These are phyloP conservation scores for Dexiosoma caninum DNA, from an alignment of 2,888 invertebrate genomes.

Conservation along the genomic window DNA sequence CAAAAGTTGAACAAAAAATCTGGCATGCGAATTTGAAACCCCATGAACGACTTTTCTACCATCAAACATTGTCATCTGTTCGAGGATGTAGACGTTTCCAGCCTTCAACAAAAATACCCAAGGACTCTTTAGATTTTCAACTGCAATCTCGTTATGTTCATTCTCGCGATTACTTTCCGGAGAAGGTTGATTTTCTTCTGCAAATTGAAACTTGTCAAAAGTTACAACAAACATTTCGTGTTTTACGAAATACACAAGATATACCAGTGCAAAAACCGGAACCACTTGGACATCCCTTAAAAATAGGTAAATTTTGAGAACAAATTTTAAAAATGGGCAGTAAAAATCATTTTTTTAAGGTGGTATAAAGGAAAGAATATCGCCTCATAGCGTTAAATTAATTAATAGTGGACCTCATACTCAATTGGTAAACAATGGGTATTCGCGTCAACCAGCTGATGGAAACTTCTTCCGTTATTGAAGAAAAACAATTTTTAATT, in stretches of 20 bases:
- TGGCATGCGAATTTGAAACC: constrained; percentile 77
- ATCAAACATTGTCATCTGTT: constrained; percentile 80
- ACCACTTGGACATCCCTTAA: constrained; percentile 78
- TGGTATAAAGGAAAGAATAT: constrained; percentile 82
- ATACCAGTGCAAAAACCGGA: constrained; percentile 74
- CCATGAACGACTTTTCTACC: constrained; percentile 78
- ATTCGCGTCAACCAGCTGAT: constrained; percentile 86
- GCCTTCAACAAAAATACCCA: constrained; percentile 77
- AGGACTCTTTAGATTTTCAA: constrained; percentile 84
- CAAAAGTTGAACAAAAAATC: constrained; percentile 49
- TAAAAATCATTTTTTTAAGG: constrained; percentile 73
- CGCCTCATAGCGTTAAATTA: constrained; percentile 86
- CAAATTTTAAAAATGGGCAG: background rate
- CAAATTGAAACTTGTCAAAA: constrained; percentile 83
- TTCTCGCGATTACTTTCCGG: constrained; percentile 82
- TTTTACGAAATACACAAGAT: constrained; percentile 81
- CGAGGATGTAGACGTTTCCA: constrained; percentile 78
- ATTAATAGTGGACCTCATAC: constrained; percentile 90
- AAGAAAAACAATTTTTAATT: constrained; percentile 22
- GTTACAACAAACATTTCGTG: constrained; percentile 80
- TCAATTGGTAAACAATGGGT: constrained; percentile 89
- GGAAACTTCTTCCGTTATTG: constrained; percentile 86
- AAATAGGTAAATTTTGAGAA: constrained; percentile 71
- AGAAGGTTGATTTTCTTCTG: constrained; percentile 81
- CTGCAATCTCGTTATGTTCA: constrained; percentile 84